Evolutionary conservation across 2,113 vertebrate genomes (phyloP).

Genomic region (Gallinago paraguaiae): DNA sequence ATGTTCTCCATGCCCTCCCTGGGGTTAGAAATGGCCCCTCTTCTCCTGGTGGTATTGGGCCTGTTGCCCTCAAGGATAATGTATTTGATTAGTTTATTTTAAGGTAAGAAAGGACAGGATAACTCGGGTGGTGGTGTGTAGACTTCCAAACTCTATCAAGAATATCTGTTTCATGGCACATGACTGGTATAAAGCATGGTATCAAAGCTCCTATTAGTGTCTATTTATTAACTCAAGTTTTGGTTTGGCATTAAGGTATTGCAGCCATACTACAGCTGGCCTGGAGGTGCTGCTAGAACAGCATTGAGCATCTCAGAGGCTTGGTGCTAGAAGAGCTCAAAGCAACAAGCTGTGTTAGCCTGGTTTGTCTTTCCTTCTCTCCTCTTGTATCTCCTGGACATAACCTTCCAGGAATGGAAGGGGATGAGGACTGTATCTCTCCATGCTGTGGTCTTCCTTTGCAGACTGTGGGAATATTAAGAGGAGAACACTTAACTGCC

Average conservation of each 20-base stretch:
- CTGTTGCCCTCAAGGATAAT: neutral
- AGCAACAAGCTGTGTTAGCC: neutral
- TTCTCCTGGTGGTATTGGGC: neutral
- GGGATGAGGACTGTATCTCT: neutral
- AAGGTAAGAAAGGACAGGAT: neutral
- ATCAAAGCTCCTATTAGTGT: neutral
- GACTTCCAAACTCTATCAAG: neutral
- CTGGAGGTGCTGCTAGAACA: fast-evolving
- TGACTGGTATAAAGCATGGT: fast-evolving
- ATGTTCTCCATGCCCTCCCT: fast-evolving
- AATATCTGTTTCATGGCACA: neutral
- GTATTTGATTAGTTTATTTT: neutral
- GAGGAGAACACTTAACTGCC: neutral
- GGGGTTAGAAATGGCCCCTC: neutral
- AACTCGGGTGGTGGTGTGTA: fast-evolving
- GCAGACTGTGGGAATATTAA: neutral
- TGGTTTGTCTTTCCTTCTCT: neutral
- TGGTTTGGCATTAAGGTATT: neutral
- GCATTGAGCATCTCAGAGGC: neutral
- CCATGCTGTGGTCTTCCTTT: fast-evolving
- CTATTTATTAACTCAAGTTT: neutral
- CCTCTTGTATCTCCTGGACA: neutral
- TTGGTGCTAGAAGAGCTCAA: neutral
- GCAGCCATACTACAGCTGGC: fast-evolving
- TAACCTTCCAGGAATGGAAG: too few relatives aligned